Evolutionary conservation across 2,797 vertebrate genomes (phyloP).

Genomic region (Diglossa cyanea): DNA sequence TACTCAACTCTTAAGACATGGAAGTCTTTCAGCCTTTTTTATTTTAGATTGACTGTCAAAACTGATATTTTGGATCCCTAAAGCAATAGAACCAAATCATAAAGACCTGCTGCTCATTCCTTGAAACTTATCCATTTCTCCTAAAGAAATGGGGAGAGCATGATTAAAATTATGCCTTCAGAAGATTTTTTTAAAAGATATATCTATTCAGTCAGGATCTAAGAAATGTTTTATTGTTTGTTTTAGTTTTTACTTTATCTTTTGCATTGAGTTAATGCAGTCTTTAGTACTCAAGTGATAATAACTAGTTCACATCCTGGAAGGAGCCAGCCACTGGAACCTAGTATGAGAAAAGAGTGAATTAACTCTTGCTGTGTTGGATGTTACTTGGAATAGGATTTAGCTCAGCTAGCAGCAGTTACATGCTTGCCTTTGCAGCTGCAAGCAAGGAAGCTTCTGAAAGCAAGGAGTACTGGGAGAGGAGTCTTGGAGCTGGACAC

Average conservation of each 20-base stretch:
- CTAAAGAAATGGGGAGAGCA: neutral
- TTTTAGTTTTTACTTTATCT: neutral
- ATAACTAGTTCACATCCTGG: neutral
- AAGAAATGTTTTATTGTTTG: neutral
- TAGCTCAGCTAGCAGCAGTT: neutral
- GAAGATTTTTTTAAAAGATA: neutral
- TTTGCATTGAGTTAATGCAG: neutral
- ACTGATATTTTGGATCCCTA: neutral
- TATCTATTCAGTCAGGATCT: neutral
- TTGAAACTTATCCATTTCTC: neutral
- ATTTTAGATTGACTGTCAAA: neutral
- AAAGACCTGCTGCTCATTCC: neutral
- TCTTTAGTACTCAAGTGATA: neutral
- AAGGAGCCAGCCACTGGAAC: neutral
- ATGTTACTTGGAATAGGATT: neutral
- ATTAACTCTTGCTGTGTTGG: neutral
- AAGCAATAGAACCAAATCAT: neutral
- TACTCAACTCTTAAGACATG: neutral
- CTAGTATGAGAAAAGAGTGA: neutral
- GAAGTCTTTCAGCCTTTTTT: neutral
- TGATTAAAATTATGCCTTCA: neutral
- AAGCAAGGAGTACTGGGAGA: neutral
- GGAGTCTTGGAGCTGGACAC: neutral
- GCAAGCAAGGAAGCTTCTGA: neutral
- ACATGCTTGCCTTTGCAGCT: neutral